Conservation (phyloP, 2,888 invertebrate genomes). For the Heliconius aoede region DNA sequence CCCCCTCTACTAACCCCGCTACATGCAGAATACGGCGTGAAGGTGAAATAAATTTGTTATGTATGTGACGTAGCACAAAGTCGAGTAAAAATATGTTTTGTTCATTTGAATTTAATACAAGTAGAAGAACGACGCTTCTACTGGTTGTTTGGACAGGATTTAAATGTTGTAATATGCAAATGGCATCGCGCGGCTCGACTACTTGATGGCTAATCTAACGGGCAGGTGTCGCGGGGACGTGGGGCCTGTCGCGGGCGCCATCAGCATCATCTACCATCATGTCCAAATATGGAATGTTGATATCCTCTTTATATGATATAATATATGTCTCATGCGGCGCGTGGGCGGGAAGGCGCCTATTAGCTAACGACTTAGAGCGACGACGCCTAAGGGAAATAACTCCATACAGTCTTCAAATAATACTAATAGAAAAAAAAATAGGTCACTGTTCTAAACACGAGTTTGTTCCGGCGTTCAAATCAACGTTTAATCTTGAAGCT, state of each 20-base stretch:
- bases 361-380: constrained; percentile 3
- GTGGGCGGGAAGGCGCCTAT: constrained; percentile 22
- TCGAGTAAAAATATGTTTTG: not conserved
- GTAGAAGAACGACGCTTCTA: not conserved
- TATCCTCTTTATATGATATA: not conserved
- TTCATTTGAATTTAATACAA: not conserved
- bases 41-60: too few species aligned
- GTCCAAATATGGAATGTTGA: not conserved
- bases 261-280: not conserved
- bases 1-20: too few species aligned
- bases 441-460: too few species aligned
- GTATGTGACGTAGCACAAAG: too few species aligned
- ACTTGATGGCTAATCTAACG: not conserved
- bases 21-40: too few species aligned
- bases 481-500: too few species aligned
- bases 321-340: not conserved
- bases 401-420: not conserved
- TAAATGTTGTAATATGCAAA: not conserved
- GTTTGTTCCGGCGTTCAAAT: not conserved
- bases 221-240: too few species aligned
- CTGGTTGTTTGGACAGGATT: not conserved
- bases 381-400: not conserved
- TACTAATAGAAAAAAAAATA: not conserved
- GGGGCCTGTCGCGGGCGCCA: constrained; percentile 7
- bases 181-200: too few species aligned